phyloP scores from a whole-genome alignment of 2,113 vertebrate species.

The Chiloscyllium plagiosum region DNA sequence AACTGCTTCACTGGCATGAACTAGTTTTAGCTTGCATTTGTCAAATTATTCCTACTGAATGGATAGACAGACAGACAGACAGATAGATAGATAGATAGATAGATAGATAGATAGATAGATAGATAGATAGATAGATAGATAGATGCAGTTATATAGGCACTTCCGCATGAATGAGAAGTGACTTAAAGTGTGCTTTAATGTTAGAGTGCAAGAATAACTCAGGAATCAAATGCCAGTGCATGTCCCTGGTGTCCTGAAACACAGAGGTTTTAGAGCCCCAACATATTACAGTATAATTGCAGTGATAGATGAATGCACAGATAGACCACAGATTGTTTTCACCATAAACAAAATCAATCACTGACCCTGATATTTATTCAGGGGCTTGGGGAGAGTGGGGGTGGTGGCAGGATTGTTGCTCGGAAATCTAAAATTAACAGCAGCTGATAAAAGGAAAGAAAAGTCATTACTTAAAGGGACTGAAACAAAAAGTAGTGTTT shows the following conservation, averaged over 20 bases:
- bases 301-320: background rate
- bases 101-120: too few relatives aligned
- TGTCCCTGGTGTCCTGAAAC: background rate
- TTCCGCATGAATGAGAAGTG: background rate
- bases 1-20: too few relatives aligned
- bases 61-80: too few relatives aligned
- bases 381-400: too few relatives aligned
- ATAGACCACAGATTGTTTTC: too few relatives aligned
- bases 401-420: too few relatives aligned
- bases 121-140: background rate
- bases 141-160: background rate
- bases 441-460: too few relatives aligned
- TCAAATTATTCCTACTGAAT: background rate
- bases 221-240: background rate
- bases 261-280: background rate
- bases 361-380: too few relatives aligned
- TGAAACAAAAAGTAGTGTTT: too few relatives aligned
- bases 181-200: background rate
- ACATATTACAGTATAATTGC: background rate
- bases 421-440: too few relatives aligned
- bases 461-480: too few relatives aligned
- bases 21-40: background rate
- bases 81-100: background rate
- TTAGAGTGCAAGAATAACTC: background rate
- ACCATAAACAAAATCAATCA: too few relatives aligned